Evolutionary conservation across 2,113 vertebrate genomes (phyloP).

Genomic region (Crotalus helleri): DNA sequence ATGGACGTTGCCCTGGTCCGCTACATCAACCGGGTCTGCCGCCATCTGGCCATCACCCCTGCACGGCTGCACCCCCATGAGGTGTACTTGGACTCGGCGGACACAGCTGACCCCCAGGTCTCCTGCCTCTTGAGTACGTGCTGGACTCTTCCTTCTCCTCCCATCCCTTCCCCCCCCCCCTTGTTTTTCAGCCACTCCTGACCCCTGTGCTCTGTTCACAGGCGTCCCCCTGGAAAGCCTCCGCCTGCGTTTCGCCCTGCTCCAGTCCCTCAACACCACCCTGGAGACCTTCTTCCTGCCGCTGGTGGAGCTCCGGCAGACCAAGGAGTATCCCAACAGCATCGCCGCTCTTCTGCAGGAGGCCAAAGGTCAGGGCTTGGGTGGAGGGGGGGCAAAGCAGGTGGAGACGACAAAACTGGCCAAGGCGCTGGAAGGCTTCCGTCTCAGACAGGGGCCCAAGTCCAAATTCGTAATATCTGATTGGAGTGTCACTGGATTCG

Average conservation of each 20-base stretch:
- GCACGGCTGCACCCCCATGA: constrained; percentile 93
- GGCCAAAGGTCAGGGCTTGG: constrained; percentile 83
- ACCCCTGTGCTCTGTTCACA: constrained; percentile 46
- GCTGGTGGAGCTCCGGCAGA: constrained; percentile 91
- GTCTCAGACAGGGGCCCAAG: background rate
- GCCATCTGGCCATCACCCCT: constrained; percentile 93
- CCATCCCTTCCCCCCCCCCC: background rate
- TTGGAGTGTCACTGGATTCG: background rate
- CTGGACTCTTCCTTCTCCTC: background rate
- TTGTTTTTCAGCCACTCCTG: fast-evolving
- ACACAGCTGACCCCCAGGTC: constrained; percentile 84
- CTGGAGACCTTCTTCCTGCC: constrained; percentile 95
- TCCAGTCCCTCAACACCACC: constrained; percentile 93
- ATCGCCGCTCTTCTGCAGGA: constrained; percentile 87
- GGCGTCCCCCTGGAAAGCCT: constrained; percentile 90
- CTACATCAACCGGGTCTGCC: constrained; percentile 90
- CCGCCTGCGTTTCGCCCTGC: constrained; percentile 85
- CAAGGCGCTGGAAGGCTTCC: background rate
- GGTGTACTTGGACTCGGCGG: constrained; percentile 88
- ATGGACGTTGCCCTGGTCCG: constrained; percentile 94
- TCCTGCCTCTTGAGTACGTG: constrained; percentile 84
- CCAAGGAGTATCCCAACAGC: constrained; percentile 80
- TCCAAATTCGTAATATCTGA: background rate
- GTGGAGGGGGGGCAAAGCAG: background rate
- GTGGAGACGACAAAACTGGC: too few species aligned